phyloP scores from a whole-genome alignment of 2,113 vertebrate species.

The Sterna hirundo region DNA sequence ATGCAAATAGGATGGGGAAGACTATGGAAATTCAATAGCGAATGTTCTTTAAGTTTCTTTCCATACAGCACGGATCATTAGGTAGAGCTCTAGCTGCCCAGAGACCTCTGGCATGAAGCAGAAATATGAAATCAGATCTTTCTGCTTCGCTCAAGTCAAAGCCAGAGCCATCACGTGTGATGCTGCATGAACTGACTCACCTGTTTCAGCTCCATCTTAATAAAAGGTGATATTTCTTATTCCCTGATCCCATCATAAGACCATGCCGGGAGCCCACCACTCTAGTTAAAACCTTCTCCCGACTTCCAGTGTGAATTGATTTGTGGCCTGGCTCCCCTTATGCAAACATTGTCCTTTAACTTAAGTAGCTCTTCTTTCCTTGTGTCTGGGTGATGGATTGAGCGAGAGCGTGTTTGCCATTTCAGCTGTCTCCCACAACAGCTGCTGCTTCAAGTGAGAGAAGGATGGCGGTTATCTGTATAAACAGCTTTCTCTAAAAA shows the following conservation, averaged over 20 bases:
- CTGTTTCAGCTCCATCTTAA: not conserved
- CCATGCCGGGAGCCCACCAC: not conserved
- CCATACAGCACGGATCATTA: not conserved
- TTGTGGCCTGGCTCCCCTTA: not conserved
- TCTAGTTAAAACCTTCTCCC: not conserved
- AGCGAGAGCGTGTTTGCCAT: not conserved
- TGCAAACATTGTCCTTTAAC: conserved; percentile 34
- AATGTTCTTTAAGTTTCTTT: not conserved
- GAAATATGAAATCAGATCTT: not conserved
- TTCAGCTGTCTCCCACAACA: conserved; percentile 41
- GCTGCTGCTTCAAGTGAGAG: conserved; percentile 19
- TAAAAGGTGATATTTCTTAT: not conserved
- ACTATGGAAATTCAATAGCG: conserved; percentile 14
- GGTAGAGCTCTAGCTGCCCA: not conserved
- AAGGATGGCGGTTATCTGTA: not conserved
- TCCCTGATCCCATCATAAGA: not conserved
- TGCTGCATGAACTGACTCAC: not conserved
- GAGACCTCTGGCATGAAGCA: not conserved
- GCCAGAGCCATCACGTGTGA: fast-evolving
- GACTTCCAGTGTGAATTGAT: not conserved
- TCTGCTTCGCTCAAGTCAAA: fast-evolving
- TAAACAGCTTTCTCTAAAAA: conserved; percentile 5
- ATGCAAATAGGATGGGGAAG: conserved; percentile 4
- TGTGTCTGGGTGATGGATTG: conserved; percentile 46
- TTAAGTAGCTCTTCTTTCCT: not conserved